phyloP scores from a whole-genome alignment of 2,797 vertebrate genomes.

The Balearica regulorum region DNA sequence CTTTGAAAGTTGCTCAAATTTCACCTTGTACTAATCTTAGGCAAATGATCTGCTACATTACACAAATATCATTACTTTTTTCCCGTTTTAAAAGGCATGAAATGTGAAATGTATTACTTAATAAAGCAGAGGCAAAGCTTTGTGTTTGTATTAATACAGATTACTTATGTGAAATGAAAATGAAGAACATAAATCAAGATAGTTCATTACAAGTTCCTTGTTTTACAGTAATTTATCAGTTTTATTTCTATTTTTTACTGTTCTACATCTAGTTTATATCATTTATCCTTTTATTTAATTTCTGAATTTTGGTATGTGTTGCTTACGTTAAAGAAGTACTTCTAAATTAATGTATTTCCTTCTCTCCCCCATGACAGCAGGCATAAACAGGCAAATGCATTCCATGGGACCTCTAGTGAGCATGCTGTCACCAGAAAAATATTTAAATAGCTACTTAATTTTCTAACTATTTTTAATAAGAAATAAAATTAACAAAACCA shows the following conservation, averaged over 20 bases:
- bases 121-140: constrained; percentile 42
- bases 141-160: constrained; percentile 65
- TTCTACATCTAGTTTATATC: neutral
- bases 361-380: neutral
- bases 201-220: constrained; percentile 43
- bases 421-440: neutral
- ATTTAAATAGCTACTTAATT: neutral
- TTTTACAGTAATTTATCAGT: constrained; percentile 51
- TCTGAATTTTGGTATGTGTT: neutral
- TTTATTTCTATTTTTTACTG: constrained; percentile 17
- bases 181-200: constrained; percentile 69
- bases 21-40: constrained; percentile 24
- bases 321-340: neutral
- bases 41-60: constrained; percentile 47
- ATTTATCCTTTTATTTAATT: neutral
- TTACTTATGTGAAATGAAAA: constrained; percentile 66
- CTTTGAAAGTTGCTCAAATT: constrained; percentile 34
- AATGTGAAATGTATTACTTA: constrained; percentile 52
- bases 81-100: neutral
- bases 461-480: neutral
- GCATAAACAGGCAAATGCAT: neutral
- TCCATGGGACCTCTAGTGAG: neutral
- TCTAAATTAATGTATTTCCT: neutral
- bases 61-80: constrained; percentile 2
- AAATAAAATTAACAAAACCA: no score